Percentiles rank a stretch among this genome's conserved stretches.
Conservation (phyloP, 2,113 vertebrate species). For the Saguinus midas region DNA sequence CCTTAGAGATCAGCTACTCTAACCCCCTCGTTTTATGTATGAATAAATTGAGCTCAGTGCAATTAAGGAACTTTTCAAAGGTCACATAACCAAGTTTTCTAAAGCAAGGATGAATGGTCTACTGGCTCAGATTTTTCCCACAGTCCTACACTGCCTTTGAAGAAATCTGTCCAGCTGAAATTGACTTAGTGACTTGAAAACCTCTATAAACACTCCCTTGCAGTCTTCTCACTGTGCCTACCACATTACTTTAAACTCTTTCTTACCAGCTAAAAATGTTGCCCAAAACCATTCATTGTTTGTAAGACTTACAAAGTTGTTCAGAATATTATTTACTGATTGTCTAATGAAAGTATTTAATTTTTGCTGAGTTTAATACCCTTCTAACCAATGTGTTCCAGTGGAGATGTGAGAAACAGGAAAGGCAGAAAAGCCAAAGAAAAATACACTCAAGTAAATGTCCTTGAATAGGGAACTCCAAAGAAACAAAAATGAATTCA, state of each 20-base stretch:
- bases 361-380: not conserved
- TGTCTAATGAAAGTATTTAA: not conserved
- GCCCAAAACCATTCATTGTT: not conserved
- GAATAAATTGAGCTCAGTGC: not conserved
- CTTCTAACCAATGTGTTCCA: not conserved
- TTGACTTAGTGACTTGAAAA: not conserved
- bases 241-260: not conserved
- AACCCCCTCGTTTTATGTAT: conserved; percentile 19
- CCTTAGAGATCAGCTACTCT: conserved; percentile 8
- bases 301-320: not conserved
- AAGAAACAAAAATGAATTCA: not conserved
- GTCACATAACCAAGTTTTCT: not conserved
- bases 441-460: not conserved
- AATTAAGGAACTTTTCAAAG: not conserved
- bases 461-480: not conserved
- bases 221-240: not conserved
- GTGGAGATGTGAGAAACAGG: not conserved
- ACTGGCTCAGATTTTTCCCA: not conserved
- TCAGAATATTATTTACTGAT: not conserved
- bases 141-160: not conserved
- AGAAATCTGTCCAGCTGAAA: not conserved
- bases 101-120: not conserved
- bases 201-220: not conserved
- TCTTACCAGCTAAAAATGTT: not conserved
- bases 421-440: not conserved